Evolutionary conservation across 2,888 invertebrate genomes (phyloP).

Genomic region (Melanchra persicariae): DNA sequence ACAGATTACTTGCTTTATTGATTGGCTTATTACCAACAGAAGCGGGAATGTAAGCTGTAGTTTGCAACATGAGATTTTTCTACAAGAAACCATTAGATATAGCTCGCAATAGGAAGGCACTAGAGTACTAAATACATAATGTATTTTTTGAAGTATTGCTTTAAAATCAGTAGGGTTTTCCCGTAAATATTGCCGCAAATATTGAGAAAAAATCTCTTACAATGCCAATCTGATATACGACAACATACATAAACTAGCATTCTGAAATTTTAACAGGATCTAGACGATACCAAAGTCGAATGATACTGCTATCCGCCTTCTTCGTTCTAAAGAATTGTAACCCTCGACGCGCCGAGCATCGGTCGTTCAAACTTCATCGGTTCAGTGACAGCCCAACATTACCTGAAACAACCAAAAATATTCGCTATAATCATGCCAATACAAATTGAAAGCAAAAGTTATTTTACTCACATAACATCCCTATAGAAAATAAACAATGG

Average conservation of each 20-base stretch:
- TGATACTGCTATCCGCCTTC: background rate
- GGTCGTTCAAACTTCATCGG: background rate
- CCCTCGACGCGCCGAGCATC: background rate
- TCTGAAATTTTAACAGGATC: background rate
- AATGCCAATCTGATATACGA: too few relatives aligned
- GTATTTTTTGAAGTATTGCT: background rate
- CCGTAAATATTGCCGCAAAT: background rate
- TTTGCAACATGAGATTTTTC: background rate
- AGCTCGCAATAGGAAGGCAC: too few relatives aligned
- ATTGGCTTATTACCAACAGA: conserved; percentile 29
- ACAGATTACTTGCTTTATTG: conserved; percentile 39
- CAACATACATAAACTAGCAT: background rate
- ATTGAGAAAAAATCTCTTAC: background rate
- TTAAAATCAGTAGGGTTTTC: background rate
- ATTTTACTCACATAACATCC: conserved; percentile 23
- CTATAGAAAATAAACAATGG: conserved; percentile 52
- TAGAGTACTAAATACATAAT: background rate
- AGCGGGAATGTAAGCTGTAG: conserved; percentile 9
- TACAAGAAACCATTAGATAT: background rate
- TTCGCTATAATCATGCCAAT: conserved; percentile 26
- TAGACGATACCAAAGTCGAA: background rate
- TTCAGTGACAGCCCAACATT: conserved; percentile 16
- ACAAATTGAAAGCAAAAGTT: conserved; percentile 35
- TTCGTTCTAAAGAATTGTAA: background rate
- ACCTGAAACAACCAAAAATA: conserved; percentile 55